Evolutionary conservation across 2,113 vertebrate genomes (phyloP).

Genomic region (Arvicanthis niloticus): DNA sequence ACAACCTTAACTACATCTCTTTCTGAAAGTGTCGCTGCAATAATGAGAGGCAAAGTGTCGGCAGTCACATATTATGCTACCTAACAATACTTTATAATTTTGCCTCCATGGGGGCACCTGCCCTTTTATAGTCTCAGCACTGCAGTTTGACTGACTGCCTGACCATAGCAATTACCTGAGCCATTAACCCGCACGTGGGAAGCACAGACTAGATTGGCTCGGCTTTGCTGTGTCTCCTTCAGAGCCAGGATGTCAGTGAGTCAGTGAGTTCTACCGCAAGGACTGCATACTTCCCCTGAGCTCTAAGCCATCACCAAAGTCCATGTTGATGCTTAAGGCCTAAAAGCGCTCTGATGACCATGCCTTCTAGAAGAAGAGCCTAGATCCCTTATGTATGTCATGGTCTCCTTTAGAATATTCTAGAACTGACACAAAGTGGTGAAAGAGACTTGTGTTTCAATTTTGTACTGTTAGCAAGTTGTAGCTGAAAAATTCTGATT

Average conservation of each 20-base stretch:
- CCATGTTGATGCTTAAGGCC: not conserved
- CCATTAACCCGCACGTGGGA: slow-evolving; percentile 10
- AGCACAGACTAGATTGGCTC: not conserved
- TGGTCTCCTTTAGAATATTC: not conserved
- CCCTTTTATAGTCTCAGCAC: slow-evolving; percentile 59
- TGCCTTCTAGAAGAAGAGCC: not conserved
- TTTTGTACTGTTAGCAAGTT: not conserved
- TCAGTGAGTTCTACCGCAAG: not conserved
- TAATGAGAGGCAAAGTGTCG: slow-evolving; percentile 74
- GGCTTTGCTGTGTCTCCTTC: not conserved
- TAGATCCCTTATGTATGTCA: not conserved
- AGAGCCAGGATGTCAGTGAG: not conserved
- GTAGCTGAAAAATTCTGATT: not conserved
- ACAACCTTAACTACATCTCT: slow-evolving; percentile 79
- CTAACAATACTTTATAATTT: slow-evolving; percentile 71
- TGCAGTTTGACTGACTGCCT: slow-evolving; percentile 67
- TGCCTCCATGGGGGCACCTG: slow-evolving; percentile 40
- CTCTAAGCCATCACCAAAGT: not conserved
- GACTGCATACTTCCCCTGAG: not conserved
- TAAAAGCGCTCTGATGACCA: not conserved
- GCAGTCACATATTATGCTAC: slow-evolving; percentile 67
- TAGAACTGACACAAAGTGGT: not conserved
- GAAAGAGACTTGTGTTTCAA: not conserved
- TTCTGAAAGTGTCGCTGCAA: slow-evolving; percentile 65
- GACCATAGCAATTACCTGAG: slow-evolving; percentile 41